Evolutionary conservation across 2,797 vertebrate species (phyloP).

Genomic region (Apogon hyalosoma): DNA sequence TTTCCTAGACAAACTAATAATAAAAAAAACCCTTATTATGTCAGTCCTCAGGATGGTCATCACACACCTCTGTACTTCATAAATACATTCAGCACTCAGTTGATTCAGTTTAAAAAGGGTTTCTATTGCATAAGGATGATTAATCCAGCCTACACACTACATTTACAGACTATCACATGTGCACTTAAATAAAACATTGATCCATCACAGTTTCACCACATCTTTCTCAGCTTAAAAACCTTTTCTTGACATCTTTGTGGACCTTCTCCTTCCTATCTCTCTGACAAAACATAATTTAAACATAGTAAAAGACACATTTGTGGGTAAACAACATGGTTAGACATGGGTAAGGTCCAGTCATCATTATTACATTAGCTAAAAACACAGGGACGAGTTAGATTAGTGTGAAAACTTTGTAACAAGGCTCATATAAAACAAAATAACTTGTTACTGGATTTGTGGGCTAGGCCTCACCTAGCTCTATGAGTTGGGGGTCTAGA

Average conservation of each 20-base stretch:
- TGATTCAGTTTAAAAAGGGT: conserved; percentile 45
- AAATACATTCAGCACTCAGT: conserved; percentile 78
- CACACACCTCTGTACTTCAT: conserved; percentile 58
- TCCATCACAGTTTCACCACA: conserved; percentile 70
- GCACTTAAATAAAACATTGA: conserved; percentile 76
- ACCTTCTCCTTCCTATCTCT: conserved; percentile 44
- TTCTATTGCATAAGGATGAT: conserved; percentile 73
- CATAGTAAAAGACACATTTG: conserved; percentile 61
- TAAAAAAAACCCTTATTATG: conserved; percentile 34
- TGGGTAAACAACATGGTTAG: conserved; percentile 43
- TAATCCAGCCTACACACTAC: conserved; percentile 68
- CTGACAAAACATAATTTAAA: conserved; percentile 72
- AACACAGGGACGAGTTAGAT: conserved; percentile 60
- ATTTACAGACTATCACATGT: conserved; percentile 74
- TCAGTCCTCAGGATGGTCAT: conserved; percentile 52
- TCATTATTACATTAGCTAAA: conserved; percentile 51
- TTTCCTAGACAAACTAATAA: conserved; percentile 17
- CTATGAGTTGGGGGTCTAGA: conserved; percentile 32
- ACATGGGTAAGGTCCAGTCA: conserved; percentile 53
- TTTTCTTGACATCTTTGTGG: conserved; percentile 34
- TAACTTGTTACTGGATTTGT: conserved; percentile 17
- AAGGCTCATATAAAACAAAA: conserved; percentile 33
- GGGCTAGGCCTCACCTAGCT: conserved; percentile 31
- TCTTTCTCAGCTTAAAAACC: conserved; percentile 26
- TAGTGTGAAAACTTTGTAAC: conserved; percentile 69